These are phyloP conservation scores for Dynastes grantii DNA, from an alignment of 2,888 invertebrate genomes.

Conservation along the genomic window DNA sequence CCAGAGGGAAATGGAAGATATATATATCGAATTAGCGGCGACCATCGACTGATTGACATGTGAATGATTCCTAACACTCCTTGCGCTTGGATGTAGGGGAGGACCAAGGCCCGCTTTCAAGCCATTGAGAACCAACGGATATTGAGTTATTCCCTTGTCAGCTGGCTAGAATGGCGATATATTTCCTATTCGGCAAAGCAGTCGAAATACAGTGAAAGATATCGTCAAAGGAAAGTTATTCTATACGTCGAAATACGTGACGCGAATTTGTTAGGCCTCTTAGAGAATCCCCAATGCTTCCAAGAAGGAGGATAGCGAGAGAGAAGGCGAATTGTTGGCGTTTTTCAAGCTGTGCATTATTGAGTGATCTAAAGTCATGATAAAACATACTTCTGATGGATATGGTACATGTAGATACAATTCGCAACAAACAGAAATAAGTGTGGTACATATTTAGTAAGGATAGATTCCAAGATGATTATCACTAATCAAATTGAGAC, in stretches of 20 bases:
- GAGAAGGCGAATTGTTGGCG: too few relatives aligned
- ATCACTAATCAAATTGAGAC: too few relatives aligned
- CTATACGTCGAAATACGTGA: constrained; percentile 14
- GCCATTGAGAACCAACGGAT: neutral
- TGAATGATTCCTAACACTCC: constrained; percentile 14
- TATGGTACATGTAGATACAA: too few relatives aligned
- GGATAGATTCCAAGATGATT: too few relatives aligned
- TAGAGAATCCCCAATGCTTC: neutral
- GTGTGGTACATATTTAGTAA: too few relatives aligned
- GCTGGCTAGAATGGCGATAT: constrained; percentile 16
- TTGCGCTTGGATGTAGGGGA: neutral
- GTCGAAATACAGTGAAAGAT: constrained; percentile 28
- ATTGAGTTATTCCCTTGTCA: constrained; percentile 27
- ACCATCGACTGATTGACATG: constrained; percentile 8
- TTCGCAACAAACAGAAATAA: too few relatives aligned
- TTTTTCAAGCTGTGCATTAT: too few relatives aligned
- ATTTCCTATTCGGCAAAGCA: constrained; percentile 19
- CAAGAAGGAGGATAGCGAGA: too few relatives aligned
- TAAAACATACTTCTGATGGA: too few relatives aligned
- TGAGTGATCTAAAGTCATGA: too few relatives aligned
- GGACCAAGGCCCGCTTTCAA: neutral
- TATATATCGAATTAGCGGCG: constrained; percentile 13
- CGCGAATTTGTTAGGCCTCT: constrained; percentile 15
- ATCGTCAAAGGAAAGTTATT: constrained; percentile 36
- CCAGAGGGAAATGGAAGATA: neutral